These are phyloP conservation scores for Ianthella basta DNA, from an alignment of 37 sponge, comb jelly and placozoan species.

Conservation along the genomic window DNA sequence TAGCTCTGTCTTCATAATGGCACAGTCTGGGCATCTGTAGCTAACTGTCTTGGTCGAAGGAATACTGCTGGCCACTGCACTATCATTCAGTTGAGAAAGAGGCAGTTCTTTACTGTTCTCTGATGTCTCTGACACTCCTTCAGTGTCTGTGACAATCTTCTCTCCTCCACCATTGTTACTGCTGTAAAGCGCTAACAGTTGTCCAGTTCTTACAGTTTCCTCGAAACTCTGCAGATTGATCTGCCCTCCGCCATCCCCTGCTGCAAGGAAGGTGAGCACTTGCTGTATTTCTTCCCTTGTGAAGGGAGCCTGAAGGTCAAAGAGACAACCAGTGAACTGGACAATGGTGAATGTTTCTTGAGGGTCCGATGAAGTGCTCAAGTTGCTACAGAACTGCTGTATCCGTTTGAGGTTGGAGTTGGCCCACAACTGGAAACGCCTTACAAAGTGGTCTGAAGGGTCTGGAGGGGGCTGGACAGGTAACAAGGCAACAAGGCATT, in stretches of 20 bases:
- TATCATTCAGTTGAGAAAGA: no score
- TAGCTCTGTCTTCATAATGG: neutral
- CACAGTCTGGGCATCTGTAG: conserved; percentile 17
- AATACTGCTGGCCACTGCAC: no score
- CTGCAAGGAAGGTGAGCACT: neutral
- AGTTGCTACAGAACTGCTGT: neutral
- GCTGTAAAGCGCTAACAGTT: neutral
- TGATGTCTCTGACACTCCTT: no score
- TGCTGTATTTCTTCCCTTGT: conserved; percentile 15
- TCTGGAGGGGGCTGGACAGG: conserved; percentile 20
- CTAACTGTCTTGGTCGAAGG: no score
- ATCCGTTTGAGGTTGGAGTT: neutral
- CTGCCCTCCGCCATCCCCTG: neutral
- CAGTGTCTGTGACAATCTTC: no score
- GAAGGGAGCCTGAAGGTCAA: conserved; percentile 27
- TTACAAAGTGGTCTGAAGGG: conserved; percentile 6
- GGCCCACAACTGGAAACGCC: conserved; percentile 29
- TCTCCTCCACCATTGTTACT: neutral
- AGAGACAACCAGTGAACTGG: conserved; percentile 16
- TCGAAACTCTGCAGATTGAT: neutral
- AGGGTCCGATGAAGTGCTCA: neutral
- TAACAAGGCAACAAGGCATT: neutral
- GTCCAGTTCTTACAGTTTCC: neutral
- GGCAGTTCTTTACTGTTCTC: no score
- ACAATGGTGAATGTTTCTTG: neutral